Evolutionary conservation across 2,113 vertebrate species (phyloP).

Genomic region (Erpornis zantholeuca): DNA sequence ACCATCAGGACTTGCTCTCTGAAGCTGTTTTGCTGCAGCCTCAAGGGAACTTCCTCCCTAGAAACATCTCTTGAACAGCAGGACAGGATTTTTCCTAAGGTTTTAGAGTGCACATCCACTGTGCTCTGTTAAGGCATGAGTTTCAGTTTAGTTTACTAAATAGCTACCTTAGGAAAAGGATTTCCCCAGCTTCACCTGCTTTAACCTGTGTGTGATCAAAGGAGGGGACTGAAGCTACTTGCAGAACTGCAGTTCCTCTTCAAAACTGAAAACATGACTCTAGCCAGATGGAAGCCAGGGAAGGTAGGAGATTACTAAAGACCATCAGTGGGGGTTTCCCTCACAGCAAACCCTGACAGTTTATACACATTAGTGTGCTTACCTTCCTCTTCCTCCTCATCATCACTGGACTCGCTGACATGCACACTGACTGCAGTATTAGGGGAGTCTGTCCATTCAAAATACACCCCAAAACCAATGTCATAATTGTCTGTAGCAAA

Average conservation of each 20-base stretch:
- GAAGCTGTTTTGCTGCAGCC: not conserved
- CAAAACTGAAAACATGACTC: not conserved
- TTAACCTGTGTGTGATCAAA: not conserved
- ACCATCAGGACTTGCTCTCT: not conserved
- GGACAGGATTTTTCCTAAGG: not conserved
- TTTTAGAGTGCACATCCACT: not conserved
- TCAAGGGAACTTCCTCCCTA: not conserved
- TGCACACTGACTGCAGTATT: conserved; percentile 96
- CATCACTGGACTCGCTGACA: conserved; percentile 97
- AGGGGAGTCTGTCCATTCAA: conserved; percentile 97
- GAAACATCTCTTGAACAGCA: not conserved
- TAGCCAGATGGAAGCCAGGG: not conserved
- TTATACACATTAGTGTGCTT: not conserved
- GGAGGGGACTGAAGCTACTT: not conserved
- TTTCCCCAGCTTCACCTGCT: not conserved
- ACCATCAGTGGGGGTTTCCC: not conserved
- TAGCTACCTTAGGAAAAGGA: not conserved
- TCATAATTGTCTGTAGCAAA: conserved; percentile 99
- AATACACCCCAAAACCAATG: conserved; percentile 98
- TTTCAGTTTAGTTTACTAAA: not conserved
- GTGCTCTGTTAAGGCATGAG: rapidly evolving
- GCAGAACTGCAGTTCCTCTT: not conserved
- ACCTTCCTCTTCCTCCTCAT: conserved; percentile 98
- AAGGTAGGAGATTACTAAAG: not conserved
- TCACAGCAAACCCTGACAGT: not conserved